Percentiles rank a stretch among this genome's conserved stretches.
Conservation (phyloP, 1,140 invertebrate genomes). For the Coboldia fuscipes region DNA sequence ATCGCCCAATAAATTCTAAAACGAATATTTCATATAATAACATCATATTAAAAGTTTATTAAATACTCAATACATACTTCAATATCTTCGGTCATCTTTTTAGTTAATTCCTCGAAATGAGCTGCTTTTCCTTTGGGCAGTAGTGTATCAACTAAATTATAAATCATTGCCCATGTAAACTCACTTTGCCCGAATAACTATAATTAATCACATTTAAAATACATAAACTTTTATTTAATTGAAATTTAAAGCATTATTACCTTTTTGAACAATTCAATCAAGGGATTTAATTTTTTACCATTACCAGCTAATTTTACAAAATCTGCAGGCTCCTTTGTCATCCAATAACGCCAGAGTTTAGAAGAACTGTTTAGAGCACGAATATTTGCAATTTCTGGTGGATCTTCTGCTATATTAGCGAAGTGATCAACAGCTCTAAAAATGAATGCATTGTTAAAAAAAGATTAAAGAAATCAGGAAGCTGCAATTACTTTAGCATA, state of each 20-base stretch:
- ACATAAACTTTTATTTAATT: no score
- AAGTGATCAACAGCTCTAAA: constrained; percentile 3
- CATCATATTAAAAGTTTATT: constrained; percentile 1
- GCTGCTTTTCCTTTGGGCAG: constrained; percentile 34
- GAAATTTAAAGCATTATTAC: no score
- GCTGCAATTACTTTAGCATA: constrained; percentile 26
- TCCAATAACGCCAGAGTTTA: constrained; percentile 49
- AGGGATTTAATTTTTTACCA: constrained; percentile 26
- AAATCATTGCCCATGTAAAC: constrained; percentile 39
- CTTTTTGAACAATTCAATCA: constrained; percentile 33
- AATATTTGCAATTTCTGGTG: constrained; percentile 22
- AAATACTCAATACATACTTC: not conserved
- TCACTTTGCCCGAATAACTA: constrained; percentile 27
- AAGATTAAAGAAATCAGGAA: not conserved
- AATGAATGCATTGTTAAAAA: not conserved
- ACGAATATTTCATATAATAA: constrained; percentile 2
- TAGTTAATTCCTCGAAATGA: constrained; percentile 37
- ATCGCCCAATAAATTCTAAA: constrained; percentile 41
- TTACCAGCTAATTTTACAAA: constrained; percentile 40
- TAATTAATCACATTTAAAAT: not conserved
- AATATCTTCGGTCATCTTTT: constrained; percentile 9
- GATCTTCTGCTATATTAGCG: constrained; percentile 6
- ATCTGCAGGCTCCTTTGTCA: constrained; percentile 40
- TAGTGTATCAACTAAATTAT: constrained; percentile 36
- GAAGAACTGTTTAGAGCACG: constrained; percentile 35